Evolutionary conservation across 1,140 invertebrate genomes (phyloP), one percentile per base, ranked within the genome.

Genomic region (Caenorhabditis remanei): DNA sequence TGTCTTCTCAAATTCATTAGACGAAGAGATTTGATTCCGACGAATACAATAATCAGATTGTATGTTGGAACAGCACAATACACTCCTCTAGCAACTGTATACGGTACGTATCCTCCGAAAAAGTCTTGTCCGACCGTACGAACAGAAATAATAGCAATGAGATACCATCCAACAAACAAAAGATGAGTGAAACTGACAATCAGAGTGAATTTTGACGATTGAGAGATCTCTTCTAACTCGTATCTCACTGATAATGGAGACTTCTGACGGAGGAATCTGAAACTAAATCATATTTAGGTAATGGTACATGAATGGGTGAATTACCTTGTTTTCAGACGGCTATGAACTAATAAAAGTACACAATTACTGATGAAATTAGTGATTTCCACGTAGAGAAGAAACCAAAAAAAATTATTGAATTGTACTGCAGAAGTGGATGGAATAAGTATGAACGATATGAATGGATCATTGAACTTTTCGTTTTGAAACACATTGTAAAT

Each of bases 141-240:
- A 43, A 43, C 41, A n/a, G 9, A 71, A 7, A 71, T 71, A 7
- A 46, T 71, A 8, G 41, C 65, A 43, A 43, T 21, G 19, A 46
- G 65, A 71, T 71, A 71, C 65, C 65, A 71, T 4, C 65, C 65
- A 71, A 71, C 41, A 19, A 71, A 71, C 1, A 65, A n/a, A 40
- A 65, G 21, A 65, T 65, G 61, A 40, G 61, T 65, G 61, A 65
- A 65, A 65, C 61, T 65, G 11, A 65, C 61, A 71, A 71, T 46
- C 21, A 43, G 65, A 43, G 65, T 71, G 8, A 71, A 71, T 8
- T 71, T 43, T 5, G 65, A 71, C 4, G 65, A 43, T 71, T 71
- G 65, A 8, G 65, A 71, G 21, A 71, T 71, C 46, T 71, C 65
- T 46, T 71, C 65, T 19, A 71, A n/a, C 16, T 43, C 65, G 19